Conservation (phyloP, 2,797 vertebrate genomes). For the Micromesistius poutassou region DNA sequence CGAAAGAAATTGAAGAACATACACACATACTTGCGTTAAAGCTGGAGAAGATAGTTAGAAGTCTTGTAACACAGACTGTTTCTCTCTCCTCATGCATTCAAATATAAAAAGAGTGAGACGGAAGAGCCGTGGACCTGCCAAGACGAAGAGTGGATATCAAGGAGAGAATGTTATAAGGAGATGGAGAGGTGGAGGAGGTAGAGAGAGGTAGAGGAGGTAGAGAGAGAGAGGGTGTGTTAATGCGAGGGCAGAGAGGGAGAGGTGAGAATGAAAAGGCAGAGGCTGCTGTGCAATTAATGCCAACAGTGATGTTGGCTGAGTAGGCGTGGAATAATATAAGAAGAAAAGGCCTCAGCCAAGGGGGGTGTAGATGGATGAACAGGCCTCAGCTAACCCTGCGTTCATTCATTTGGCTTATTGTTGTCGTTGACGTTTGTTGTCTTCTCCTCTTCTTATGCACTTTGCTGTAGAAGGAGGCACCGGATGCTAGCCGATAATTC, state of each 20-base stretch:
- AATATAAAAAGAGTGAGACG: no score
- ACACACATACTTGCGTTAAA: no score
- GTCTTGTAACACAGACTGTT: no score
- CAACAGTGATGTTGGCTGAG: neutral
- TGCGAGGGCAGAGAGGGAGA: neutral
- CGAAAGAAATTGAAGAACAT: no score
- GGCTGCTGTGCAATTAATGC: constrained; percentile 32
- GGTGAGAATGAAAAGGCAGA: neutral
- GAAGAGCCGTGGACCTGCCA: no score
- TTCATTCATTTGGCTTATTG: constrained; percentile 25
- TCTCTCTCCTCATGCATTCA: no score
- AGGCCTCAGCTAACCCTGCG: constrained; percentile 34
- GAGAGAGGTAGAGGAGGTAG: neutral
- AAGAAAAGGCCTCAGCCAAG: constrained; percentile 21
- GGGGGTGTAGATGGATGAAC: constrained; percentile 49
- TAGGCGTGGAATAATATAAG: constrained; percentile 8
- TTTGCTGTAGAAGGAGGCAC: neutral
- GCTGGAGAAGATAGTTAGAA: no score
- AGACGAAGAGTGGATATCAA: neutral
- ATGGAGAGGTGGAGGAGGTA: constrained; percentile 13
- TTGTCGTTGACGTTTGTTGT: no score
- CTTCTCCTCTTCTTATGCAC: no score
- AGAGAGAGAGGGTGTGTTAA: neutral
- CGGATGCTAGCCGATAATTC: neutral
- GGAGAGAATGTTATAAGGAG: constrained; percentile 18